Evolutionary conservation across 1,140 invertebrate genomes (phyloP).

Genomic region (Papilio dardanus): DNA sequence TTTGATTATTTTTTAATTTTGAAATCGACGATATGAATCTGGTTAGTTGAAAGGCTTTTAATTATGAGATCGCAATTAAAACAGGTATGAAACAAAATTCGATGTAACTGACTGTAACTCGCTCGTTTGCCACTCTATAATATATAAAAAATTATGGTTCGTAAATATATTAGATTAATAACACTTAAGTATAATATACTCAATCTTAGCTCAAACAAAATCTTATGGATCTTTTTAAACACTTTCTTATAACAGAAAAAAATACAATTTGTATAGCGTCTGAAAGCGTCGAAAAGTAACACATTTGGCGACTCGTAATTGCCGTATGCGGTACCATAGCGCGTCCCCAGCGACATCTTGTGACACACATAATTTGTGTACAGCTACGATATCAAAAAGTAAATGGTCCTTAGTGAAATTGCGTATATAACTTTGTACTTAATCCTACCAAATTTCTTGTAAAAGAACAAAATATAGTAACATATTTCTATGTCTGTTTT

Average conservation of each 20-base stretch:
- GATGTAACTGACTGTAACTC: slow-evolving; percentile 14
- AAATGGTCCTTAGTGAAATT: slow-evolving; percentile 9
- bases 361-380: slow-evolving; percentile 12
- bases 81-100: slow-evolving; percentile 14
- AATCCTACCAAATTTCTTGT: too few species aligned
- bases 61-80: neutral
- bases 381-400: slow-evolving; percentile 8
- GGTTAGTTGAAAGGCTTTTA: neutral
- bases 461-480: too few species aligned
- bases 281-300: slow-evolving; percentile 12
- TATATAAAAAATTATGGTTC: slow-evolving; percentile 33
- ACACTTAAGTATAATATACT: slow-evolving; percentile 14
- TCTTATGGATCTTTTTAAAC: slow-evolving; percentile 8
- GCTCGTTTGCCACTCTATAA: too few species aligned
- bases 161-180: slow-evolving; percentile 28
- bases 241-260: neutral
- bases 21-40: neutral
- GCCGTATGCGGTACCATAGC: neutral
- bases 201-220: slow-evolving; percentile 3
- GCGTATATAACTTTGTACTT: neutral
- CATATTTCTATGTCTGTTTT: too few species aligned
- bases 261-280: neutral
- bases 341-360: neutral
- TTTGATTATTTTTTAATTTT: neutral
- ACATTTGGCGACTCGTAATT: slow-evolving; percentile 15